Evolutionary conservation across 2,888 invertebrate species (phyloP).

Genomic region (Caenorhabditis panamensis): DNA sequence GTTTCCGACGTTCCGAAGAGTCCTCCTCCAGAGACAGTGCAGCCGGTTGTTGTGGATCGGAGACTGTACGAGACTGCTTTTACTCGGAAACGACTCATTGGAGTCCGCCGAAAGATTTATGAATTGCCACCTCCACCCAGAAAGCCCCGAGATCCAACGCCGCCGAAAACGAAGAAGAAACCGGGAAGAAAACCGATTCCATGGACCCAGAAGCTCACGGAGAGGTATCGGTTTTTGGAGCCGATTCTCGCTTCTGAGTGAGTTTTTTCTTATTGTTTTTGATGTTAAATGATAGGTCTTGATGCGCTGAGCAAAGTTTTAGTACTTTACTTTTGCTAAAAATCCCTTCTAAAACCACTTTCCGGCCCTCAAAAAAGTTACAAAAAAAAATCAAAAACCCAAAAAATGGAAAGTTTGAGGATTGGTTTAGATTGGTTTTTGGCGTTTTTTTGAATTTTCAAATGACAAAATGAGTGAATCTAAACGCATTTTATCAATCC

Average conservation of each 20-base stretch:
- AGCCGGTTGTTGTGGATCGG: background rate
- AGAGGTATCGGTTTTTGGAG: conserved; percentile 5
- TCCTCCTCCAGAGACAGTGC: background rate
- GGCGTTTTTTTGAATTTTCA: no score
- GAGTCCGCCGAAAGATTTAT: background rate
- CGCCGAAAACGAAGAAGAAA: conserved; percentile 9
- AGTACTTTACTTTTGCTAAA: no score
- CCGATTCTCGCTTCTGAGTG: conserved; percentile 11
- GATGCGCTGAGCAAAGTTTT: no score
- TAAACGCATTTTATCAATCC: no score
- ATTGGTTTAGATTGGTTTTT: no score
- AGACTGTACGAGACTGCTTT: background rate
- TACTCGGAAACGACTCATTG: background rate
- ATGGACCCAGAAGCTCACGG: background rate
- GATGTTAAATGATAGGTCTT: no score
- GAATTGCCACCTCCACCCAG: background rate
- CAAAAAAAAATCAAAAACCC: no score
- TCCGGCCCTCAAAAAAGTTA: no score
- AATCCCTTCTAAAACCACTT: no score
- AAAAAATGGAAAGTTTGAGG: no score
- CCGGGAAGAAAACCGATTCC: conserved; percentile 17
- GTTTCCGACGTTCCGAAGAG: background rate
- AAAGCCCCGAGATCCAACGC: background rate
- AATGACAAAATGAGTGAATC: no score
- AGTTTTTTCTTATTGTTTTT: background rate